These are phyloP conservation scores for Aphodius granarius DNA, from an alignment of 2,888 invertebrate genomes.

Conservation along the genomic window DNA sequence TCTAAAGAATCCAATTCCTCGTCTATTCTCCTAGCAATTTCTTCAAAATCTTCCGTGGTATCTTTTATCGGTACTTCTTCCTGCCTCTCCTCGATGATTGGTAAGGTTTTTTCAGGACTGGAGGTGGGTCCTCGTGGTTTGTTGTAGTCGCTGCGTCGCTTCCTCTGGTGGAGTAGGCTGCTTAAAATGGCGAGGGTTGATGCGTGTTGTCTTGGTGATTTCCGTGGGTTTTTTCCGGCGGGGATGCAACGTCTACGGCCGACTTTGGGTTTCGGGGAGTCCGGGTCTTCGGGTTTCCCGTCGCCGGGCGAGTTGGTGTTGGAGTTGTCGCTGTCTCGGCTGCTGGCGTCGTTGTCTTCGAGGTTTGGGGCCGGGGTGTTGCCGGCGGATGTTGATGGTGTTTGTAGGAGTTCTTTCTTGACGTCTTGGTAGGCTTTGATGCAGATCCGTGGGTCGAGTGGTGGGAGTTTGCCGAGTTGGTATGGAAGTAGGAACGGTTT, in stretches of 20 bases:
- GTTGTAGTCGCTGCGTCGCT: constrained; percentile 43
- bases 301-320: constrained; percentile 22
- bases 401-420: constrained; percentile 51
- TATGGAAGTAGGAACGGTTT: constrained; percentile 74
- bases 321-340: constrained; percentile 43
- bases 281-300: constrained; percentile 37
- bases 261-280: constrained; percentile 39
- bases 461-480: constrained; percentile 68
- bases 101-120: constrained; percentile 17
- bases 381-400: constrained; percentile 41
- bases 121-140: neutral
- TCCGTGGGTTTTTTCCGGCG: constrained; percentile 66
- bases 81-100: constrained; percentile 30
- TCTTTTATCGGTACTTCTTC: constrained; percentile 18
- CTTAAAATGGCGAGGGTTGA: constrained; percentile 83
- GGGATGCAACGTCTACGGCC: constrained; percentile 31
- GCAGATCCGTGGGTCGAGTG: constrained; percentile 62
- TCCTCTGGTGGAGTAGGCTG: constrained; percentile 62
- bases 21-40: constrained; percentile 54
- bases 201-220: constrained; percentile 86
- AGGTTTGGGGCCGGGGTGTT: constrained; percentile 42
- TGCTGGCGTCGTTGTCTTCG: constrained; percentile 42
- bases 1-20: constrained; percentile 49
- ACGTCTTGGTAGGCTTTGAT: constrained; percentile 52
- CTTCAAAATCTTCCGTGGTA: constrained; percentile 42